Conservation (phyloP, 2,113 vertebrate species). For the Pituophis catenifer region DNA sequence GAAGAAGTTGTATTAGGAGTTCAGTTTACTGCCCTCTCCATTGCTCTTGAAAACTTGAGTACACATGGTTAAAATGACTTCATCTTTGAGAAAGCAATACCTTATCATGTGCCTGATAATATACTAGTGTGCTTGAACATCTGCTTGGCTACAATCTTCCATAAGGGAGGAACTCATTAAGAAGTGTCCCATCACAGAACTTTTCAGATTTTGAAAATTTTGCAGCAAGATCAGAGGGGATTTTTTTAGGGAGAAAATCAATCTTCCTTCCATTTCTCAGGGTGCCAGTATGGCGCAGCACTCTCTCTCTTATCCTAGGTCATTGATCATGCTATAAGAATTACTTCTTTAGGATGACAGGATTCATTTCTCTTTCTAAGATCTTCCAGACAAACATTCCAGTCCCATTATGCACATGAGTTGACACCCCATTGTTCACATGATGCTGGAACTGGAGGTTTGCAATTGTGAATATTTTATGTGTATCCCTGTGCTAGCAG, state of each 20-base stretch:
- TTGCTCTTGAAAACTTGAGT: neutral
- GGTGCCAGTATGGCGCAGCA: neutral
- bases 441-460: neutral
- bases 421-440: neutral
- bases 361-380: neutral
- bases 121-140: neutral
- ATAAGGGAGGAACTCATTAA: neutral
- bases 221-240: neutral
- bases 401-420: neutral
- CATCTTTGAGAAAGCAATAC: neutral
- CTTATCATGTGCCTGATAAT: neutral
- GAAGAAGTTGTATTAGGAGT: neutral
- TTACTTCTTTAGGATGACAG: neutral
- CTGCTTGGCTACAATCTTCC: neutral
- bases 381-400: neutral
- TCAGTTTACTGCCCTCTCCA: neutral
- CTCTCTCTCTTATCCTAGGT: neutral
- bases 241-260: neutral
- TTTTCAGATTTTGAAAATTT: neutral
- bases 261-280: neutral
- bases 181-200: neutral
- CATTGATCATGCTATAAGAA: neutral
- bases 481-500: neutral
- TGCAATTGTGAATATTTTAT: neutral
- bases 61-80: neutral